Base-by-base conservation (phyloP, 2,888 invertebrate species). In the Scelioninae gen. 1 region DNA sequence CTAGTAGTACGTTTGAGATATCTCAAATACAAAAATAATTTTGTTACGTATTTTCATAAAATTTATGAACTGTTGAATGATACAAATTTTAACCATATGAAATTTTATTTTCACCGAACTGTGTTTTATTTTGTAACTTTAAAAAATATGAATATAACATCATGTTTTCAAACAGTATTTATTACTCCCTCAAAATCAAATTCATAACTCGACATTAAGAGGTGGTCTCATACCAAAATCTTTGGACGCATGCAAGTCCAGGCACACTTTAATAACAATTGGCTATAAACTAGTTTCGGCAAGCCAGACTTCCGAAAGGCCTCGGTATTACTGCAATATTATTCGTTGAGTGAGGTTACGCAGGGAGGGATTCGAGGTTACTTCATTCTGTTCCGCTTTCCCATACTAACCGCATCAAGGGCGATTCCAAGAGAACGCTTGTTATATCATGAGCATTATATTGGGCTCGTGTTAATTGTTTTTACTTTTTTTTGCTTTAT, bases 281-380 rank as follows among this genome's bases (percentile, higher is more conserved):
- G 89, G 88, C 88, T 85, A 88, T 90, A 89, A 90, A 90, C 89
- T 88, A 89, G 87, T 88, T 87, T 87, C 78, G 85, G 84, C 76
- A 78, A 83, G 66, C 83, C 81, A 56, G 79, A 81, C 80, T 77
- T 75, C 55, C 82, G 82, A 71, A 69, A 74, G 81, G 82, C 80
- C 71, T 80, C 80, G 87, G 87, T 90, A 90, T 88, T 89, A 89
- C 85, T 86, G 87, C 85, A 89, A 88, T 90, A 90, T 90, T 89
- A 89, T 90, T 89, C 88, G 89, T 86, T 86, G 74, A 66, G 81
- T 79, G 84, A 74, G 71, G 69, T 81, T 53, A 72, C 69, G 80
- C 58, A 38, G 56, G 75, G 68, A 83, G 80, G 79, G 80, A 81
- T 83, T 76, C 60, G 81, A 82, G 85, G 85, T 82, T 84, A 82